Conservation (phyloP, 2,888 invertebrate genomes). For the Cerastoderma edule region DNA sequence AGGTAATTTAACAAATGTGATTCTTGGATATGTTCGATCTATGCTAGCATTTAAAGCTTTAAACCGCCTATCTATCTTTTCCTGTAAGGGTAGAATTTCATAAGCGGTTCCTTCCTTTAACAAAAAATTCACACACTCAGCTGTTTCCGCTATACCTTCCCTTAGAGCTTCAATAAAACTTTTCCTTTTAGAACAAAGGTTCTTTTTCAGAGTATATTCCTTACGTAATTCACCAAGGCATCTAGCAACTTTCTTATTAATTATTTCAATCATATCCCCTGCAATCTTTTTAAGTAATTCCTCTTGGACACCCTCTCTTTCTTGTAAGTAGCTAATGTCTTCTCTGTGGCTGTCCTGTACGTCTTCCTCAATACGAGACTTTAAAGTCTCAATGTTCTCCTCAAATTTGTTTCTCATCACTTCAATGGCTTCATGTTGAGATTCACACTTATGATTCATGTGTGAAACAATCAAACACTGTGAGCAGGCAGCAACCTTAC, state of each 20-base stretch:
- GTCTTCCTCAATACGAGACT: conserved; percentile 6
- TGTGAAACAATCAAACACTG: conserved; percentile 50
- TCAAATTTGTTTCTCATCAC: conserved; percentile 24
- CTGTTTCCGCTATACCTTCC: neutral
- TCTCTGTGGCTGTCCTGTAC: conserved; percentile 23
- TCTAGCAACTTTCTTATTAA: conserved; percentile 40
- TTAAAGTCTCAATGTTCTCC: conserved; percentile 22
- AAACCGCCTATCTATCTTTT: neutral
- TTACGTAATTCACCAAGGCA: conserved; percentile 19
- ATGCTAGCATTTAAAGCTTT: neutral
- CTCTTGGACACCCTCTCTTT: conserved; percentile 33
- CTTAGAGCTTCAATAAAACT: conserved; percentile 7
- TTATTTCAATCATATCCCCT: conserved; percentile 16
- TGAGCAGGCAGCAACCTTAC: conserved; percentile 50
- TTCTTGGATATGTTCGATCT: neutral
- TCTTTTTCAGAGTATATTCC: conserved; percentile 26
- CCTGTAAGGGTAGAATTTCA: conserved; percentile 37
- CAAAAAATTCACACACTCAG: conserved; percentile 27
- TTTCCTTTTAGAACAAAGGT: conserved; percentile 20
- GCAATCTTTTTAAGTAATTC: conserved; percentile 28
- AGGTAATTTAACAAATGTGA: conserved; percentile 1
- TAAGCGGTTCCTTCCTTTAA: conserved; percentile 31
- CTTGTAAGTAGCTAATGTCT: conserved; percentile 11
- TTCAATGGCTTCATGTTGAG: conserved; percentile 13
- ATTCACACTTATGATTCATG: conserved; percentile 29